Evolutionary conservation across 1,140 invertebrate species (phyloP).

Genomic region (Lepidurus apus): DNA sequence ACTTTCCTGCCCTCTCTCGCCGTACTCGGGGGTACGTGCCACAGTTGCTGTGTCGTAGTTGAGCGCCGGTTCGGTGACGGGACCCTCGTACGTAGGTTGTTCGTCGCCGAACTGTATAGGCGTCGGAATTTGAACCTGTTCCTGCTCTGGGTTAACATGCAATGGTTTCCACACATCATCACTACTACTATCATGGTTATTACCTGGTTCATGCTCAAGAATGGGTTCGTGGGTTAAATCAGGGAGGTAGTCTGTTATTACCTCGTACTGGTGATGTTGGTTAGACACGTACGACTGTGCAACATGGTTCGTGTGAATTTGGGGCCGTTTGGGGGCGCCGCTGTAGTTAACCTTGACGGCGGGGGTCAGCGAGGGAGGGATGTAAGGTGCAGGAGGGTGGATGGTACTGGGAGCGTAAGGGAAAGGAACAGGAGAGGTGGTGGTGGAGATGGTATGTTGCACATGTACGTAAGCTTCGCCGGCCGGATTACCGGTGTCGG

Average conservation of each 20-base stretch:
- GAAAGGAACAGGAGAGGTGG: constrained; percentile 35
- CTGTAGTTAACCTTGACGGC: constrained; percentile 35
- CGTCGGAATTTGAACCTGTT: background rate
- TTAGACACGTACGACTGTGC: constrained; percentile 11
- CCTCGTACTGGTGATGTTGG: constrained; percentile 11
- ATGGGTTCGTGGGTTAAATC: background rate
- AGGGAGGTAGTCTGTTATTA: background rate
- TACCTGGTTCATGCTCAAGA: background rate
- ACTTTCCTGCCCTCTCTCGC: background rate
- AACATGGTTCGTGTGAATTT: constrained; percentile 32
- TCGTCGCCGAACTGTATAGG: background rate
- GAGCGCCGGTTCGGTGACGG: background rate
- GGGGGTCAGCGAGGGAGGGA: constrained; percentile 31
- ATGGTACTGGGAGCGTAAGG: constrained; percentile 37
- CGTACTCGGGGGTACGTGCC: background rate
- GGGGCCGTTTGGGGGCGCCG: constrained; percentile 35
- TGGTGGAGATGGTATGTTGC: constrained; percentile 35
- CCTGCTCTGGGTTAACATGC: background rate
- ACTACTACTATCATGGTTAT: background rate
- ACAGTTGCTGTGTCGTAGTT: background rate
- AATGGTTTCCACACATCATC: background rate
- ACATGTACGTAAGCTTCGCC: constrained; percentile 32
- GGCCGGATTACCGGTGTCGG: background rate
- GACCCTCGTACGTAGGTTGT: background rate
- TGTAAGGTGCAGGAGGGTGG: constrained; percentile 34